Conservation (phyloP, 2,113 vertebrate species). For the Trichomycterus rosablanca region DNA sequence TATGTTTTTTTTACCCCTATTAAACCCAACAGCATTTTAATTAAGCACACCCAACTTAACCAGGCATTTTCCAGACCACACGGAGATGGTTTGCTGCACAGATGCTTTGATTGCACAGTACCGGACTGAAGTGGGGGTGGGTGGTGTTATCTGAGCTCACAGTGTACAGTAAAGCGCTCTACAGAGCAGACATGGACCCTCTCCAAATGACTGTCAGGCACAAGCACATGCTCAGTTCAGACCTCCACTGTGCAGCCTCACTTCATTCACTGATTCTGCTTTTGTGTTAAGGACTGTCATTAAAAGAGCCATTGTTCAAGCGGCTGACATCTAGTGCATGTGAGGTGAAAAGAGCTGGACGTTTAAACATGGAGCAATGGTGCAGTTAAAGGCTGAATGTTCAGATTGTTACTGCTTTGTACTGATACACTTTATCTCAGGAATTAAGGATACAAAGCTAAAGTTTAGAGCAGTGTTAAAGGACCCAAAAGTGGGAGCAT, state of each 20-base stretch:
- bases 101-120: constrained; percentile 29
- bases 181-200: constrained; percentile 12
- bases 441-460: no score
- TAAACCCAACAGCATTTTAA: constrained; percentile 46
- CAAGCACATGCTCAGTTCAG: constrained; percentile 38
- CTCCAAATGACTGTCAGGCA: constrained; percentile 16
- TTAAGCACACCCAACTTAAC: constrained; percentile 26
- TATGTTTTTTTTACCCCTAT: constrained; percentile 40
- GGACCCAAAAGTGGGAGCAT: no score
- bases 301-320: constrained; percentile 49
- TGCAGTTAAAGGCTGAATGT: background rate
- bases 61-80: constrained; percentile 32
- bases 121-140: constrained; percentile 8
- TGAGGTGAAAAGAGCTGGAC: constrained; percentile 23
- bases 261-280: constrained; percentile 26
- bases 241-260: constrained; percentile 29
- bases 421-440: no score
- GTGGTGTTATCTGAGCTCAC: constrained; percentile 20
- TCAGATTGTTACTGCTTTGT: no score
- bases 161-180: constrained; percentile 30
- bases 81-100: constrained; percentile 12
- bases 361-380: constrained; percentile 18
- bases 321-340: constrained; percentile 25
- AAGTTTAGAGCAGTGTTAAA: no score
- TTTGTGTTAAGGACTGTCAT: constrained; percentile 41